Conservation (phyloP, 2,113 vertebrate genomes). For the Apteryx mantelli region DNA sequence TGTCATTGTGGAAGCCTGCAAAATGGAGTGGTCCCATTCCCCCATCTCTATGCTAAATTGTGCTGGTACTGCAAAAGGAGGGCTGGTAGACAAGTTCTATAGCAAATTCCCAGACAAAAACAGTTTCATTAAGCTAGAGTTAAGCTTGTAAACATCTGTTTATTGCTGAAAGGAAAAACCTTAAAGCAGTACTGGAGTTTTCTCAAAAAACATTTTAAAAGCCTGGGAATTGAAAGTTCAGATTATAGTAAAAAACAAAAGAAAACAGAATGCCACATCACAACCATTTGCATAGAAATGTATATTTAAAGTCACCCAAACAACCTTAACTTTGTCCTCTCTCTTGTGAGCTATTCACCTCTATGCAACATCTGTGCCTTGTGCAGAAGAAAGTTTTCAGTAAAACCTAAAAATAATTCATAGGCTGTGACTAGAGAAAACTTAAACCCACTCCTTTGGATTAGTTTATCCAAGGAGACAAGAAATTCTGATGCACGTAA, state of each 20-base stretch:
- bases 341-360: background rate
- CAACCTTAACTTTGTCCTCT: background rate
- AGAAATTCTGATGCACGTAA: background rate
- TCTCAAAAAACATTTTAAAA: background rate
- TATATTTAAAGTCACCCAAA: background rate
- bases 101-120: background rate
- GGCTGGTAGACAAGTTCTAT: rapidly evolving
- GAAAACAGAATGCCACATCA: background rate
- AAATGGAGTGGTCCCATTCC: rapidly evolving
- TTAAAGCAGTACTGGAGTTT: background rate
- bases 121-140: background rate
- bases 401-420: background rate
- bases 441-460: background rate
- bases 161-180: background rate
- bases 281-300: background rate
- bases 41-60: background rate
- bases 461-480: background rate
- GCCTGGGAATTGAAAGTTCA: background rate
- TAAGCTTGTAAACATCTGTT: constrained; percentile 1
- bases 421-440: background rate
- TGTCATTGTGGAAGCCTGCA: background rate
- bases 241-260: background rate
- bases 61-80: background rate
- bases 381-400: background rate
- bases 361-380: background rate